A percentile compares a stretch with the other conserved stretches of the same genome.
Conservation (phyloP, 2,113 vertebrate species). For the Felis catus region DNA sequence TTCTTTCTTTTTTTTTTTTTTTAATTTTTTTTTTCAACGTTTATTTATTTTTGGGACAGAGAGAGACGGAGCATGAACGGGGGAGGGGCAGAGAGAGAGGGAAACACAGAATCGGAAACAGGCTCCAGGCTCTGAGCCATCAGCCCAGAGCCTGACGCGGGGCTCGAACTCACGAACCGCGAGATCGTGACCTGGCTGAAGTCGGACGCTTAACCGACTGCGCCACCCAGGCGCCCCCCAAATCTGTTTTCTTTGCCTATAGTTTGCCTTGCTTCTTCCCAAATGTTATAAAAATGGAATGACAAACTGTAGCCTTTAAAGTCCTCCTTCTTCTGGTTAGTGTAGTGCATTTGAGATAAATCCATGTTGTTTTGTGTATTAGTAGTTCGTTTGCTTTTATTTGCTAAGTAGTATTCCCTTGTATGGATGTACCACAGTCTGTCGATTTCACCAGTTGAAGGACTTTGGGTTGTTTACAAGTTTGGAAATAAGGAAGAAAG, state of each 20-base stretch:
- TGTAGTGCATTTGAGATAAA: neutral
- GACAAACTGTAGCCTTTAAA: neutral
- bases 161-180: too few species aligned
- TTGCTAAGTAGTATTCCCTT: neutral
- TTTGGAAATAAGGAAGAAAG: neutral
- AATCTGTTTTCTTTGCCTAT: neutral
- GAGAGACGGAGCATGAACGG: too few species aligned
- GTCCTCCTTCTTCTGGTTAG: neutral
- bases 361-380: neutral
- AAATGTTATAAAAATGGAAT: neutral
- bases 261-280: constrained; percentile 2
- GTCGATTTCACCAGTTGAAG: neutral
- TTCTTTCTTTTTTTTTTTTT: neutral
- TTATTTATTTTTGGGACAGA: too few species aligned
- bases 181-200: too few species aligned
- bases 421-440: neutral
- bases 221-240: too few species aligned
- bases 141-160: too few species aligned
- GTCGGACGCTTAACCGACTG: too few species aligned
- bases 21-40: too few species aligned
- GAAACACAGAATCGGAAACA: too few species aligned
- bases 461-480: neutral
- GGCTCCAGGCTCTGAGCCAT: too few species aligned
- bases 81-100: too few species aligned
- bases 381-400: neutral